Percentiles rank a stretch among this genome's conserved stretches.
These are phyloP conservation scores for Ceratina japonica DNA, from an alignment of 1,140 invertebrate genomes.

Conservation along the genomic window DNA sequence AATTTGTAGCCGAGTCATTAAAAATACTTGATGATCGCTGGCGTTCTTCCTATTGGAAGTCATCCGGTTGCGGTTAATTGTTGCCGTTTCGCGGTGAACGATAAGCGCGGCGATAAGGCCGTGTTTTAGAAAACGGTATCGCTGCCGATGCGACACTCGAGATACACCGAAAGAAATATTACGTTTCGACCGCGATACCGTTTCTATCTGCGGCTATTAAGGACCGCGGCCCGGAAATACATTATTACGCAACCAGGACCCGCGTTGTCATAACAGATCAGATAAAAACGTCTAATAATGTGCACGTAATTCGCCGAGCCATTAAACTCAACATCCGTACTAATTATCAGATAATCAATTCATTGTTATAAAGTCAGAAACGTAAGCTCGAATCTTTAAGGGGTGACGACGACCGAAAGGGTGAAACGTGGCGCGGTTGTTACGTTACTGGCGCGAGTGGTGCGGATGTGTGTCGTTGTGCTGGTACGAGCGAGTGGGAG, in stretches of 20 bases:
- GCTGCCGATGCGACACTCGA: conserved; percentile 4
- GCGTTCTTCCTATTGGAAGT: neutral
- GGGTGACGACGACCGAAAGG: too few species aligned
- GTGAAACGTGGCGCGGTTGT: neutral
- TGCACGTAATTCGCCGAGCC: too few species aligned
- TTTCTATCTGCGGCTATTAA: conserved; percentile 19
- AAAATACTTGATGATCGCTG: neutral
- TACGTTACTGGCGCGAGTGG: conserved; percentile 45
- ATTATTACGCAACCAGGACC: conserved; percentile 26
- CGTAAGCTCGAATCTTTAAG: neutral
- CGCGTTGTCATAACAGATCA: conserved; percentile 33
- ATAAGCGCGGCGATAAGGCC: conserved; percentile 11
- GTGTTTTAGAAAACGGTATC: conserved; percentile 17
- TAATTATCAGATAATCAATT: too few species aligned
- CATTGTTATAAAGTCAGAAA: too few species aligned
- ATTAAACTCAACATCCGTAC: too few species aligned
- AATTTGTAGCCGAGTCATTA: neutral
- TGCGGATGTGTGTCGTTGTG: conserved; percentile 52
- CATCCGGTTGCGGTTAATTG: neutral
- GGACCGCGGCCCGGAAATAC: conserved; percentile 32
- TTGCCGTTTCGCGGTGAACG: neutral
- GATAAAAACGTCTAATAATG: neutral
- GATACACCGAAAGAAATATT: conserved; percentile 34
- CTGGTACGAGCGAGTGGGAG: conserved; percentile 47
- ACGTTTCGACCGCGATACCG: conserved; percentile 29